Conservation (phyloP, 2,888 invertebrate species). For the Calameuta filiformis region DNA sequence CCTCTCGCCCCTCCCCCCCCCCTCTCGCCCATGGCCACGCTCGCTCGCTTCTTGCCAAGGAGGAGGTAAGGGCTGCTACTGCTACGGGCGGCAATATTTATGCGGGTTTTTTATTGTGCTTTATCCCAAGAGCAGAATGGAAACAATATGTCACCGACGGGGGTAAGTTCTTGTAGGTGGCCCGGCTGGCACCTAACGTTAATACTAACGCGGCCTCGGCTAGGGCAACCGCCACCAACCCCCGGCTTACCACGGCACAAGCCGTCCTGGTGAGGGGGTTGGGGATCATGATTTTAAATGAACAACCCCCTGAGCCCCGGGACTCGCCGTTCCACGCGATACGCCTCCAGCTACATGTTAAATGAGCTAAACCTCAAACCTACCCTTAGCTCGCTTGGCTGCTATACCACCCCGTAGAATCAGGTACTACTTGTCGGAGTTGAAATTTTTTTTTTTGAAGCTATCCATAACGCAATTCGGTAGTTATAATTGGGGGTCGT, state of each 20-base stretch:
- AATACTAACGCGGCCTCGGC: constrained; percentile 41
- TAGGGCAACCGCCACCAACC: constrained; percentile 9
- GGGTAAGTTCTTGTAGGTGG: constrained; percentile 54
- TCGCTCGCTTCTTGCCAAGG: constrained; percentile 9
- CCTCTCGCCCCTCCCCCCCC: constrained; percentile 24
- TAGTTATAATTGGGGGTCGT: neutral
- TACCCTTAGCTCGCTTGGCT: neutral
- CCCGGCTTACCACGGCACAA: neutral
- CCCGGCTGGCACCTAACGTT: constrained; percentile 52
- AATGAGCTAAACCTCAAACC: constrained; percentile 6
- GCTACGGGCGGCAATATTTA: constrained; percentile 54
- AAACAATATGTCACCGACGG: constrained; percentile 63
- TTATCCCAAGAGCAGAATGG: constrained; percentile 58
- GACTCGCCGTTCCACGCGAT: neutral
- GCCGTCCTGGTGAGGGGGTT: neutral
- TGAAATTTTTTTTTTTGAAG: neutral
- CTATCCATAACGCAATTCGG: neutral
- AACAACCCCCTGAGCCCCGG: constrained; percentile 34
- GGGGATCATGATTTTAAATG: constrained; percentile 53
- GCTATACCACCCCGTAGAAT: neutral
- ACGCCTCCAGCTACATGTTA: constrained; percentile 4
- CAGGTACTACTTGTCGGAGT: neutral
- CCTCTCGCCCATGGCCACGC: constrained; percentile 6
- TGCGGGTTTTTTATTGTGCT: constrained; percentile 62
- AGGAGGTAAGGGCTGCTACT: constrained; percentile 20